Base-by-base conservation (phyloP, 2,888 invertebrate species). In the Oconnorella tubifera region DNA sequence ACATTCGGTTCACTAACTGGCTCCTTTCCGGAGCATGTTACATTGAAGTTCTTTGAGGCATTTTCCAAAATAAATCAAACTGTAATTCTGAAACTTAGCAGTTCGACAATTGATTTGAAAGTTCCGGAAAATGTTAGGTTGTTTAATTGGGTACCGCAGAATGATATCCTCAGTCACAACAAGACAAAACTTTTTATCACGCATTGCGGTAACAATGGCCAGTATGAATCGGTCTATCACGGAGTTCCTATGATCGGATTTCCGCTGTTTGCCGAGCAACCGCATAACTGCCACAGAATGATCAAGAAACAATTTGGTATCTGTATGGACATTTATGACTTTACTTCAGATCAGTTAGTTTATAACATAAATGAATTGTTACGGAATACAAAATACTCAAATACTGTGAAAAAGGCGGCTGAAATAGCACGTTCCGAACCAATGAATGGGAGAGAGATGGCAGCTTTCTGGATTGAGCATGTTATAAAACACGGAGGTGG, bases 1-100 rank as follows among this genome's bases (percentile, higher is more conserved):
- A 68, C 73, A 1, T 75, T 75, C 59, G 75, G 75, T 10, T 67
- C 69, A 25, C 14, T 66, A 27, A 63, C 66, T 1, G 29, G 51
- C 4, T 23, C 61, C 4, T 1, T 71, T 0, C 74, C 74, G 3
- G 4, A 33, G 2, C 23, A 63, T n/a, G 58, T 67, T 25, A 31
- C 28, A 1, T 33, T 56, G 31, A 67, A 56, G 32, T 51, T 75
- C n/a, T 40, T 70, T 2, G 56, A 56, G 23, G 70, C 67, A 3
- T 72, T 74, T 59, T 28, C 51, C 14, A 56, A 65, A 51, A 58
- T 68, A 40, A 61, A 68, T n/a, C 50, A 65, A 32, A 66, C 50
- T 3, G 61, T 66, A 19, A 28, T 66, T n/a, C 60, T 28, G 48
- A 66, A 33, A 33, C 28, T 56, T 19, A n/a, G n/a, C 29, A 33